These are phyloP conservation scores for Brachyistius frenatus DNA, from an alignment of 2,113 vertebrate species.

Conservation along the genomic window DNA sequence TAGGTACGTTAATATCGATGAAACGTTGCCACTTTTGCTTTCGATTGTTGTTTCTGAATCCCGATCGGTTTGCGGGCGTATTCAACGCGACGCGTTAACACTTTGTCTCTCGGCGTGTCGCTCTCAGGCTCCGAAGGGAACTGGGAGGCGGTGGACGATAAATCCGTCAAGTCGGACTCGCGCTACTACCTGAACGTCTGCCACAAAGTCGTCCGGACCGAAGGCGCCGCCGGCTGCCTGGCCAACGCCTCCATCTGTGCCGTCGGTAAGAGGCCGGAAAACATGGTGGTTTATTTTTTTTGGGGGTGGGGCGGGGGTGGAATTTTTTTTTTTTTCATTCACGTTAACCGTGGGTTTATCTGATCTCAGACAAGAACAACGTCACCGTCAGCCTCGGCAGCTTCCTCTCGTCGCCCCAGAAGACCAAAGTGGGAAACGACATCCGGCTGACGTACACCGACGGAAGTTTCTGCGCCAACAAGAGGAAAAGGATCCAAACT, in stretches of 20 bases:
- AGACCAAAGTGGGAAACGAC: constrained; percentile 83
- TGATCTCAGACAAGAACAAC: constrained; percentile 82
- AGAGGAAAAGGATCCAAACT: constrained; percentile 83
- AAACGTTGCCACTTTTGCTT: background rate
- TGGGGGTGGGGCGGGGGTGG: too few relatives aligned
- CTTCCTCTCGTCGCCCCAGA: constrained; percentile 89
- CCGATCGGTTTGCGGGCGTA: too few relatives aligned
- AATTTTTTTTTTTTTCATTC: too few relatives aligned
- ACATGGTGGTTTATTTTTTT: too few relatives aligned
- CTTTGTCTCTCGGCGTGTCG: background rate
- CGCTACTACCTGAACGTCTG: constrained; percentile 93
- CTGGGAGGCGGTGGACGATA: constrained; percentile 91
- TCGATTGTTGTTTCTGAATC: background rate
- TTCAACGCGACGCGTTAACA: too few relatives aligned
- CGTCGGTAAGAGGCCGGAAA: constrained; percentile 85
- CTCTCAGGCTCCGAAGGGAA: constrained; percentile 81
- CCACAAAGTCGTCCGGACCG: constrained; percentile 86
- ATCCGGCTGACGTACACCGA: constrained; percentile 90
- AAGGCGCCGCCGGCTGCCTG: constrained; percentile 83
- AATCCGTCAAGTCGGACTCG: constrained; percentile 67
- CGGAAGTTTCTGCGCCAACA: constrained; percentile 84
- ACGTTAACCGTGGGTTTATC: background rate
- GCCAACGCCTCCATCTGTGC: constrained; percentile 89
- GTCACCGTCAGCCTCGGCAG: constrained; percentile 86
- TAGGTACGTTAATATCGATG: too few relatives aligned